These are phyloP conservation scores for Empis stercorea DNA, from an alignment of 2,888 invertebrate species.

Conservation along the genomic window DNA sequence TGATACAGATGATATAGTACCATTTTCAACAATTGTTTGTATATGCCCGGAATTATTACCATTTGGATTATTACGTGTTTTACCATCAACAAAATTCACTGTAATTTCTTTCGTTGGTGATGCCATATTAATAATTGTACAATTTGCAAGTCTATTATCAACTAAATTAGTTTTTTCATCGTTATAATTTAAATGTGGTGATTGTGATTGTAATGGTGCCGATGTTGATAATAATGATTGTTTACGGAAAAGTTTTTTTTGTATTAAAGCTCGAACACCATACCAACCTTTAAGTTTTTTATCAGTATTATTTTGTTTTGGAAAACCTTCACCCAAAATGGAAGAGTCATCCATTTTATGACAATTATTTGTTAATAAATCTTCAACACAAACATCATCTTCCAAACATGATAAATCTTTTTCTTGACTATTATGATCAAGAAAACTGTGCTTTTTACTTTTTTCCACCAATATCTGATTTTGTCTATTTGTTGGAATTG, in stretches of 20 bases:
- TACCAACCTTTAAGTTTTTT: conserved; percentile 34
- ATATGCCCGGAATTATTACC: not conserved
- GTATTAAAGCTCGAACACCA: conserved; percentile 33
- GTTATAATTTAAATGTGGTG: conserved; percentile 14
- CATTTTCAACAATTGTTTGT: conserved; percentile 1
- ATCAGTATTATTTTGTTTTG: conserved; percentile 35
- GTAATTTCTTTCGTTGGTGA: conserved; percentile 20
- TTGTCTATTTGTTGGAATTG: conserved; percentile 20
- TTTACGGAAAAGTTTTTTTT: conserved; percentile 34
- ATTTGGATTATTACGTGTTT: conserved; percentile 10
- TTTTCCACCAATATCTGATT: conserved; percentile 30
- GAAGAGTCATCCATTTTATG: conserved; percentile 20
- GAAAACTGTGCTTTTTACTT: conserved; percentile 34
- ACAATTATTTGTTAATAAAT: conserved; percentile 23
- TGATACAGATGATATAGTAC: conserved; percentile 9
- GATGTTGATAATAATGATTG: conserved; percentile 16
- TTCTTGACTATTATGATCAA: conserved; percentile 24
- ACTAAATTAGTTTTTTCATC: conserved; percentile 35
- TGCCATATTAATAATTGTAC: conserved; percentile 5
- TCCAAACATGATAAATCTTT: conserved; percentile 32
- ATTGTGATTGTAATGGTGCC: conserved; percentile 6
- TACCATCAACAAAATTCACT: conserved; percentile 18
- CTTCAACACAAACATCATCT: conserved; percentile 34
- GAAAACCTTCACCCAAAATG: conserved; percentile 33
- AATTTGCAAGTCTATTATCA: conserved; percentile 18